These are phyloP conservation scores for Harpagoxenus sublaevis DNA, from an alignment of 2,888 invertebrate genomes.

Conservation along the genomic window DNA sequence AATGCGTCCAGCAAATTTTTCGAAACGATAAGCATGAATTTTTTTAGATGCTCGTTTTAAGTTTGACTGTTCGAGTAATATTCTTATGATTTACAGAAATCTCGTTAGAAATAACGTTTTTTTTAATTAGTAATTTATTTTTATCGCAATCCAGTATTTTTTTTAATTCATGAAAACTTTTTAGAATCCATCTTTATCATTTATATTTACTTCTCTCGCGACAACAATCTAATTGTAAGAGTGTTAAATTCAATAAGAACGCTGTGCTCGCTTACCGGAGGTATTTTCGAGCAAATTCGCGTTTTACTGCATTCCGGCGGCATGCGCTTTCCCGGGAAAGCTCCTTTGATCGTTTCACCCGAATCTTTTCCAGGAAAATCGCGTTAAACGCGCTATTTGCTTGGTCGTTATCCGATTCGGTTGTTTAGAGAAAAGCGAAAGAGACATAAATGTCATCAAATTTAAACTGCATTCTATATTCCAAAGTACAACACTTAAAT, in stretches of 20 bases:
- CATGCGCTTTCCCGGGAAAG: slow-evolving; percentile 14
- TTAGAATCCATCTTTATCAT: neutral
- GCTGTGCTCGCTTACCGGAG: neutral
- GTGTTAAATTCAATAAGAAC: neutral
- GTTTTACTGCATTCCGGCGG: neutral
- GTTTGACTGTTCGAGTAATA: neutral
- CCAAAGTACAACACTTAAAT: neutral
- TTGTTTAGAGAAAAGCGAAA: slow-evolving; percentile 18
- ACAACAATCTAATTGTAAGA: neutral
- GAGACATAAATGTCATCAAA: neutral
- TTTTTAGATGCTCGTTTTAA: neutral
- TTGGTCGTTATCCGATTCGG: neutral
- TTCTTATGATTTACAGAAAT: slow-evolving; percentile 7
- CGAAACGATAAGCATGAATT: neutral
- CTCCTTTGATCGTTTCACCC: slow-evolving; percentile 10
- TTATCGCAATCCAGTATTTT: neutral
- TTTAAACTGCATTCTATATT: neutral
- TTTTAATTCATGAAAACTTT: neutral
- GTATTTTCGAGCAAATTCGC: neutral
- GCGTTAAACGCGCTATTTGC: neutral
- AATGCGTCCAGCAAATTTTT: neutral
- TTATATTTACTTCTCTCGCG: neutral
- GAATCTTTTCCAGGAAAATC: slow-evolving; percentile 38
- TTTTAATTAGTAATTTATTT: slow-evolving; percentile 3
- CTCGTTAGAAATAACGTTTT: neutral